phyloP scores from a whole-genome alignment of 1,140 invertebrate species.

The Wasmannia auropunctata region DNA sequence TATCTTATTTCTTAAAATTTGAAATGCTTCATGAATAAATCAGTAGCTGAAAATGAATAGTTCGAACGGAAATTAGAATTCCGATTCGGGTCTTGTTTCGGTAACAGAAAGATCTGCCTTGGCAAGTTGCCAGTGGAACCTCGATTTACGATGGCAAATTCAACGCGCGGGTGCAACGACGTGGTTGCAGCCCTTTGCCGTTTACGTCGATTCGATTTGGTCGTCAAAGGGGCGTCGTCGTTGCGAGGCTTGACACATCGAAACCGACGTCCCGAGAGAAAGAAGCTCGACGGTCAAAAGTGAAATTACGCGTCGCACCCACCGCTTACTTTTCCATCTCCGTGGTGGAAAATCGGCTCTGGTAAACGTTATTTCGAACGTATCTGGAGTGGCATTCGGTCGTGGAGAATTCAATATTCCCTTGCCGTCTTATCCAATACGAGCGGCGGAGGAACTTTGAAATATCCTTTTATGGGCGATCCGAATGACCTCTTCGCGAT shows the following conservation, averaged over 20 bases:
- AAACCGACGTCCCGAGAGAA: background rate
- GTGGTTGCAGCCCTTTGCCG: background rate
- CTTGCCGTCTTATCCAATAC: conserved; percentile 40
- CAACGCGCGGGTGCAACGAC: background rate
- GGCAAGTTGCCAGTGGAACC: conserved; percentile 17
- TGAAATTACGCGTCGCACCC: conserved; percentile 28
- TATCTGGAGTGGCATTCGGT: conserved; percentile 25
- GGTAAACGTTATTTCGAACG: conserved; percentile 29
- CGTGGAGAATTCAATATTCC: conserved; percentile 47
- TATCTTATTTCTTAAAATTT: background rate
- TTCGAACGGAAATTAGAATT: conserved; percentile 1
- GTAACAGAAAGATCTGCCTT: background rate
- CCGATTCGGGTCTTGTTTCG: background rate
- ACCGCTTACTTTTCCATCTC: conserved; percentile 1
- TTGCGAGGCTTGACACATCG: conserved; percentile 16
- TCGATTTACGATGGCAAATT: background rate
- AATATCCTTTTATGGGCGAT: conserved; percentile 45
- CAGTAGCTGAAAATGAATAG: background rate
- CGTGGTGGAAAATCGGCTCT: conserved; percentile 23
- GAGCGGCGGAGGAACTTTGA: conserved; percentile 22
- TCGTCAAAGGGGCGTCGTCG: conserved; percentile 29
- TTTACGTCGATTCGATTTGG: conserved; percentile 34
- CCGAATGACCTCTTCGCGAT: conserved; percentile 2
- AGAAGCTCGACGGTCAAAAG: conserved; percentile 20
- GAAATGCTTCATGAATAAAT: background rate